Evolutionary conservation across 2,888 invertebrate species (phyloP).

Genomic region (Agrilus cyanescens): DNA sequence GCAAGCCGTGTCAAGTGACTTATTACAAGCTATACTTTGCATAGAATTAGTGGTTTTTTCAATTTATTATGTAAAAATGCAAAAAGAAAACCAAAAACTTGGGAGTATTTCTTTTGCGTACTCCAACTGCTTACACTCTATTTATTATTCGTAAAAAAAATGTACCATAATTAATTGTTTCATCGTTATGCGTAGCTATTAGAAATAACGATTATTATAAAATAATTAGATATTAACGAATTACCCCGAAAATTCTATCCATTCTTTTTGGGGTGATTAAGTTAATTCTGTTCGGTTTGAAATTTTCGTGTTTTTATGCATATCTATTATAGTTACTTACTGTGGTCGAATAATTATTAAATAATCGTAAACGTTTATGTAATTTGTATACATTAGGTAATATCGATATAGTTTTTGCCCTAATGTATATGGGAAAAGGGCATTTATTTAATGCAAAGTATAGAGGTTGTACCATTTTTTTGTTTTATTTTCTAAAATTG

Average conservation of each 20-base stretch:
- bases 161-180: background rate
- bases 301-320: background rate
- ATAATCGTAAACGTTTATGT: background rate
- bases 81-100: background rate
- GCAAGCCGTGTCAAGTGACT: slow-evolving; percentile 7
- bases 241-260: background rate
- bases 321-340: slow-evolving; percentile 2
- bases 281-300: no score
- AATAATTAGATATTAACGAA: no score
- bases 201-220: no score
- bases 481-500: slow-evolving; percentile 12
- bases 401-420: slow-evolving; percentile 17
- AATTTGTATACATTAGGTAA: background rate
- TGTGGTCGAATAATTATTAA: background rate
- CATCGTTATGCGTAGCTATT: no score
- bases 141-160: no score
- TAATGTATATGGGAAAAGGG: slow-evolving; percentile 48
- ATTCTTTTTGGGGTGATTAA: background rate
- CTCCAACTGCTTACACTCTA: no score
- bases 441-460: slow-evolving; percentile 89
- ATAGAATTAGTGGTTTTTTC: slow-evolving; percentile 85
- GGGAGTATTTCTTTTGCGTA: no score
- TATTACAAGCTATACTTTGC: slow-evolving; percentile 90
- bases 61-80: slow-evolving; percentile 23
- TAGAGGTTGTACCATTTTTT: slow-evolving; percentile 67